These are phyloP conservation scores for Protobothrops mucrosquamatus DNA, from an alignment of 2,113 vertebrate genomes.

Conservation along the genomic window DNA sequence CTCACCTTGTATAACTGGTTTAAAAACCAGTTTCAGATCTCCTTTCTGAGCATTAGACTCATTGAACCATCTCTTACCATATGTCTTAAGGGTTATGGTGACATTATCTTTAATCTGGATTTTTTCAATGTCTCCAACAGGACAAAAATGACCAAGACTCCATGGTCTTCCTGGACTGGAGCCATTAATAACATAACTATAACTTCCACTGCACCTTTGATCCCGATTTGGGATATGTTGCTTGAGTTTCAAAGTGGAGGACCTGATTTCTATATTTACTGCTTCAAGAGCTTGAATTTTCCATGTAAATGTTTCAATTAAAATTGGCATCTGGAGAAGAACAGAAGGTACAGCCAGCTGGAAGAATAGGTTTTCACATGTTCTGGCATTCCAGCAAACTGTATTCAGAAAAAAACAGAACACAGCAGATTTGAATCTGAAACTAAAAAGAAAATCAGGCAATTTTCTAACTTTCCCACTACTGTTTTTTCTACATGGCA, in stretches of 20 bases:
- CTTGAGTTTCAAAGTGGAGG: conserved; percentile 69
- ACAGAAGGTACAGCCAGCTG: conserved; percentile 70
- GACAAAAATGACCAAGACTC: conserved; percentile 83
- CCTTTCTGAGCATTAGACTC: conserved; percentile 39
- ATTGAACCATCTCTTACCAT: conserved; percentile 45
- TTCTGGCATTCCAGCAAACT: conserved; percentile 66
- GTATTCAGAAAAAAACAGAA: conserved; percentile 27
- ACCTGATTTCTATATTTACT: conserved; percentile 66
- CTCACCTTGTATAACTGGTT: conserved; percentile 79
- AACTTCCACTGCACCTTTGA: conserved; percentile 68
- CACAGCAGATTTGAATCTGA: not conserved
- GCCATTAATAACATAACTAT: conserved; percentile 66
- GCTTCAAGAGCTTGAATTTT: conserved; percentile 69
- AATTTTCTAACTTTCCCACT: not conserved
- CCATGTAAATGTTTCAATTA: conserved; percentile 80
- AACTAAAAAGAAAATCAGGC: not conserved
- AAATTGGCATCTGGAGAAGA: conserved; percentile 71
- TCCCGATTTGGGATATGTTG: conserved; percentile 66
- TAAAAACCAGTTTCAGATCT: conserved; percentile 75
- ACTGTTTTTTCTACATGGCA: not conserved
- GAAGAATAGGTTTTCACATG: conserved; percentile 60
- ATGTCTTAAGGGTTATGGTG: conserved; percentile 69
- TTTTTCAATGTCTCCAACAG: conserved; percentile 75
- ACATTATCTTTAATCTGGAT: conserved; percentile 81
- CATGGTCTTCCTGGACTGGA: conserved; percentile 56